Percentiles rank a stretch among this genome's conserved stretches.
These are phyloP conservation scores for Antedon bifida DNA, from an alignment of 35 echinoderm and acorn worm species.

Conservation along the genomic window DNA sequence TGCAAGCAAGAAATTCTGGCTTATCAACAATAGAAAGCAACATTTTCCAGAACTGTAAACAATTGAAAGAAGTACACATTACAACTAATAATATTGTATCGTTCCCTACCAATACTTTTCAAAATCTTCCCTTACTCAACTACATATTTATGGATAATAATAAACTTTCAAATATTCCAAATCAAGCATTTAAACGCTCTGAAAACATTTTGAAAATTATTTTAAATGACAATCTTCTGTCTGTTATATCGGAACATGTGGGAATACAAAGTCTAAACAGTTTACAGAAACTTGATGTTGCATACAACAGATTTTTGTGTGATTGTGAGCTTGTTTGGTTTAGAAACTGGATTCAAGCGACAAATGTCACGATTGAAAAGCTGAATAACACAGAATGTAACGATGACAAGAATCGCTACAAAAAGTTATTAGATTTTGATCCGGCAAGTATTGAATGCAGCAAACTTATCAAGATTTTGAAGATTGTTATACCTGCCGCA, in stretches of 20 bases:
- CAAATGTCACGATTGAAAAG: constrained; percentile 1
- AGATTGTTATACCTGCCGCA: background rate
- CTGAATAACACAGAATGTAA: background rate
- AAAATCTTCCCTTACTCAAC: background rate
- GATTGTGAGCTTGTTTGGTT: background rate
- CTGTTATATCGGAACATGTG: background rate
- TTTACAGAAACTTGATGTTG: background rate
- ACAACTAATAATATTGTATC: background rate
- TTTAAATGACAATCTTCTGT: background rate
- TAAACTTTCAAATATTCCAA: background rate
- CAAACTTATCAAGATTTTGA: background rate
- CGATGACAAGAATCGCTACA: background rate
- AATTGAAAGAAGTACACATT: background rate
- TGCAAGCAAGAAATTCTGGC: no score
- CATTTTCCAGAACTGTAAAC: background rate
- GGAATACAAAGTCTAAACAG: background rate
- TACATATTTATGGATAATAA: background rate
- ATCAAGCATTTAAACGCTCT: background rate
- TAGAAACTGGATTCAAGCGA: no score
- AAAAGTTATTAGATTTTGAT: background rate
- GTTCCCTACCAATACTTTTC: background rate
- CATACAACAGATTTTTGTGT: background rate
- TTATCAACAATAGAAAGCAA: no score
- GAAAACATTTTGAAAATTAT: background rate
- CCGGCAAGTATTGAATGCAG: background rate